Evolutionary conservation across 2,888 invertebrate species (phyloP).

Genomic region (Diaphora mendica): DNA sequence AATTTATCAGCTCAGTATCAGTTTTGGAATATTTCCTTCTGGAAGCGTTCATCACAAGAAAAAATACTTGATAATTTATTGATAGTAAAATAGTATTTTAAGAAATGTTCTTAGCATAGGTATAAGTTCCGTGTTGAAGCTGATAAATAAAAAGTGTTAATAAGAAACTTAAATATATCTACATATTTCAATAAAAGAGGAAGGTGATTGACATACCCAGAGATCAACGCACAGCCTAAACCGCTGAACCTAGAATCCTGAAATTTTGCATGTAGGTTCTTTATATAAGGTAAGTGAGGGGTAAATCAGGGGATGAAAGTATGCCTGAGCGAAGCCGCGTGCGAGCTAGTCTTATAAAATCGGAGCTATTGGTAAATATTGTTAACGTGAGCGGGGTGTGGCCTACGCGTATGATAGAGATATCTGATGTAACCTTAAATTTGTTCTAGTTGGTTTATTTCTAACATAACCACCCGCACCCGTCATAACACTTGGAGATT

Average conservation of each 20-base stretch:
- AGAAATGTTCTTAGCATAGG: background rate
- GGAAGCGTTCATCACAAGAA: background rate
- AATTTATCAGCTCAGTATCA: background rate
- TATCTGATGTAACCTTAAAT: background rate
- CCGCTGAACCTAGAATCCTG: no score
- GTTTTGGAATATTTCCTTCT: background rate
- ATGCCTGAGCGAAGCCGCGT: no score
- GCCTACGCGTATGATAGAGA: no score
- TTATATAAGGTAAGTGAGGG: no score
- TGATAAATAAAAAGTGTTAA: background rate
- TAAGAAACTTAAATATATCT: background rate
- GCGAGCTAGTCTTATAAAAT: no score
- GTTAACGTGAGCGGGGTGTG: no score
- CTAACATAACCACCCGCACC: background rate
- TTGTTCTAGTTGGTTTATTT: background rate
- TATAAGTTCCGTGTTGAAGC: background rate
- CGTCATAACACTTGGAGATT: background rate
- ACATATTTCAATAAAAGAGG: no score
- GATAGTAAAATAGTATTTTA: background rate
- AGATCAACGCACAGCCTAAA: no score
- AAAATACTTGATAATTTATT: no score
- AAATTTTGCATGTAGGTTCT: no score
- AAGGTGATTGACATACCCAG: no score
- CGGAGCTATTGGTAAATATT: background rate
- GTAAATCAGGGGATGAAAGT: no score